Conservation (phyloP, 2,888 invertebrate species). For the Neocrepidodera transversa region DNA sequence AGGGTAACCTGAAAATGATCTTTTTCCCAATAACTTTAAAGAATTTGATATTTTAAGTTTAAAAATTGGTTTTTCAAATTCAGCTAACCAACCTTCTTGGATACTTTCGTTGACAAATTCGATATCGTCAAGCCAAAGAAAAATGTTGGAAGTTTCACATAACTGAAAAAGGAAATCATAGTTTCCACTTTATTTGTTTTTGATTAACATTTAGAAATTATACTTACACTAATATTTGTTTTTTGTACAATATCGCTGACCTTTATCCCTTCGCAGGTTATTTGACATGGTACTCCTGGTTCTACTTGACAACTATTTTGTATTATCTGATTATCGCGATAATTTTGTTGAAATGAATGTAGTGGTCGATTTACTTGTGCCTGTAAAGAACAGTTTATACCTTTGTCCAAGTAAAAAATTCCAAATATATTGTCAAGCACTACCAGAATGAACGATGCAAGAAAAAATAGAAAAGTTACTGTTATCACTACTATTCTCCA, state of each 20-base stretch:
- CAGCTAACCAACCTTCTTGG: neutral
- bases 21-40: neutral
- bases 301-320: no score
- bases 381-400: no score
- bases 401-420: no score
- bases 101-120: neutral
- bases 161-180: neutral
- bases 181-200: no score
- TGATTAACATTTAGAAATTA: no score
- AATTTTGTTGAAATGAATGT: no score
- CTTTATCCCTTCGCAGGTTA: neutral
- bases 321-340: no score
- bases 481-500: neutral
- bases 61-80: neutral
- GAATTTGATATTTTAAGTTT: neutral
- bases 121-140: neutral
- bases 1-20: neutral
- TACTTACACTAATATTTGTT: neutral
- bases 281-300: no score
- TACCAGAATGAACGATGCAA: neutral
- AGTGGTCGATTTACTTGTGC: no score
- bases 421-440: neutral
- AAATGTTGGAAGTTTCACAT: neutral
- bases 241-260: neutral
- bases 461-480: neutral